Evolutionary conservation across 1,140 invertebrate species (phyloP).

Genomic region (Eriocheir sinensis): DNA sequence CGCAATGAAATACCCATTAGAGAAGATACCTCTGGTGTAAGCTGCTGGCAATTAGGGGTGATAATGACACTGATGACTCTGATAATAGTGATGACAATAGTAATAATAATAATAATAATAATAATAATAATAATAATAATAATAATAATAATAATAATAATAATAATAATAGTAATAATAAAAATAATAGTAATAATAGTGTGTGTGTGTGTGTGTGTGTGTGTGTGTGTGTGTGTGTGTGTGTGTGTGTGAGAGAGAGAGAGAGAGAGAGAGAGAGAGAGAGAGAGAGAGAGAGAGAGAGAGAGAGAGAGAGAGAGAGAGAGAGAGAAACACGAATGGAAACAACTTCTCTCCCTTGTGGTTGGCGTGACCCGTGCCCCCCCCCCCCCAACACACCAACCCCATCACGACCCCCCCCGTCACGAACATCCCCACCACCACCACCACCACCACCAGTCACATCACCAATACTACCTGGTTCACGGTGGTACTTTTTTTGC

Average conservation of each 20-base stretch:
- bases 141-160: not conserved
- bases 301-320: not conserved
- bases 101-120: too few species aligned
- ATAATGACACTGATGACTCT: too few species aligned
- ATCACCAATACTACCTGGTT: too few species aligned
- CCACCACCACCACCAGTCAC: not conserved
- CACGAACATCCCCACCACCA: not conserved
- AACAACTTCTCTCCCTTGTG: not conserved
- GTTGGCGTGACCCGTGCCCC: not conserved
- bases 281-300: not conserved
- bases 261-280: conserved; percentile 33
- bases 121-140: not conserved
- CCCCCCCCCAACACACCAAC: not conserved
- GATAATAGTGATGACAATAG: too few species aligned
- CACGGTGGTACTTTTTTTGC: too few species aligned
- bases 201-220: not conserved
- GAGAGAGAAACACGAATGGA: not conserved
- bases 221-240: not conserved
- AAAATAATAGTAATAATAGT: not conserved
- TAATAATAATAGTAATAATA: conserved; percentile 9
- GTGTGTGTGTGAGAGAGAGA: not conserved
- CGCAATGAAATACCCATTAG: too few species aligned
- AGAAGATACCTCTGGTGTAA: too few species aligned
- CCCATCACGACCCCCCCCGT: not conserved
- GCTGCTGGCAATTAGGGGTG: too few species aligned